Evolutionary conservation across 2,113 vertebrate genomes (phyloP), one percentile per base, ranked within the genome.

Genomic region (Heptranchias perlo): DNA sequence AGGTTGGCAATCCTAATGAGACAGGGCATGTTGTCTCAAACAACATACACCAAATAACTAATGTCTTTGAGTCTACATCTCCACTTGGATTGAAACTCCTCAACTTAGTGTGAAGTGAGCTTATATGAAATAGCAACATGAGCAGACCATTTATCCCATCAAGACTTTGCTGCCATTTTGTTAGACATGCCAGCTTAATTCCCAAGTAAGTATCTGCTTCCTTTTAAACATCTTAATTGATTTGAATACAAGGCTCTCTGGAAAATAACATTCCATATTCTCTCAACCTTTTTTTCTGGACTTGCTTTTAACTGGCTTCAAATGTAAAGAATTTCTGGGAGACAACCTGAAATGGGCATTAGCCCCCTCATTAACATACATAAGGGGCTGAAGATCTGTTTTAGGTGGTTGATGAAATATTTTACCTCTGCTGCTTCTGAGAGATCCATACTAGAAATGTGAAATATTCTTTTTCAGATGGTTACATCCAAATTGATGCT

Each of bases 381-480:
- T 44, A 44, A 47, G 21, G 16, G n/a, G 5, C 16, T 23, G 78
- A 82, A 47, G 18, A 44, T 4, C 18, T 21, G 35, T 39, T 62
- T 92, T n/a, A 21, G 4, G 18, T 64, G 11, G 54, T 61, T 4
- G 7, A 4, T 39, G 58, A 21, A 39, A 62, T 93, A 93, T 93
- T 93, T 93, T 23, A 93, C 23, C 14, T 8, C 4, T 54, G 6
- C 58, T 93, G 58, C 31, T n/a, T 91, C 54, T 61, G 14, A 23
- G 58, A 62, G 58, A 10, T 64, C 18, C 14, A 6, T 62, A 5
- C 14, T 89, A 14, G 61, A n/a, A 62, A 62, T 93, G 14, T 62
- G 61, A 44, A 16, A 44, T 91, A 61, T 23, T 96, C 0, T 7
- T 96, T 97, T 96, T 52, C 97, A 99, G 99, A 97, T 94, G 97